phyloP scores from a whole-genome alignment of 1,140 invertebrate genomes.

The Cataglyphis hispanica region DNA sequence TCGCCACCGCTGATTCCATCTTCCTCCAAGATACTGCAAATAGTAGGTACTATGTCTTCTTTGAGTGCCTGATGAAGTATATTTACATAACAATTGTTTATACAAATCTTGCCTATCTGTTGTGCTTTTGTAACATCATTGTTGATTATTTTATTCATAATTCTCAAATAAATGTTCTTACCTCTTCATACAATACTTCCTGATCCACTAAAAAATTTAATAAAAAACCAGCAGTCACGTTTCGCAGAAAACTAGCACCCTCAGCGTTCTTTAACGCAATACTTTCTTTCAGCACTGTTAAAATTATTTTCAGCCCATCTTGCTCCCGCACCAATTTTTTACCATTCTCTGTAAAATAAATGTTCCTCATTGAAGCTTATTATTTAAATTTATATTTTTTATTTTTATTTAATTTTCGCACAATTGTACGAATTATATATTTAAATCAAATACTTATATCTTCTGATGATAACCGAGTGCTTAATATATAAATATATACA shows the following conservation, averaged over 20 bases:
- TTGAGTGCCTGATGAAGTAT: constrained; percentile 87
- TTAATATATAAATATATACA: background rate
- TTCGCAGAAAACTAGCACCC: constrained; percentile 80
- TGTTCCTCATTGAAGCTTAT: constrained; percentile 20
- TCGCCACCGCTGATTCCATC: constrained; percentile 86
- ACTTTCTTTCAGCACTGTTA: constrained; percentile 77
- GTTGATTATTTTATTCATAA: constrained; percentile 18
- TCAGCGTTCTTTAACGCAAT: constrained; percentile 73
- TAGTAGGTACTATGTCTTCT: constrained; percentile 89
- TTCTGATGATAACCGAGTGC: background rate
- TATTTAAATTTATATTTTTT: too few species aligned
- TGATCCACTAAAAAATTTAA: constrained; percentile 93
- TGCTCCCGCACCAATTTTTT: constrained; percentile 88
- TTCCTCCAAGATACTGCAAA: constrained; percentile 86
- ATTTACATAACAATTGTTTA: constrained; percentile 53
- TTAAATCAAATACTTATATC: too few species aligned
- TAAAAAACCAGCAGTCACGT: constrained; percentile 90
- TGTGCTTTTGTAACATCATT: background rate
- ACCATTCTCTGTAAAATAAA: constrained; percentile 79
- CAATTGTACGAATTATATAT: too few species aligned
- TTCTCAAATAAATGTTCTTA: constrained; percentile 34
- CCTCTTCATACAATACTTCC: constrained; percentile 88
- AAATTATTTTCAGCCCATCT: constrained; percentile 87
- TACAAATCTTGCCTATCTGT: constrained; percentile 22
- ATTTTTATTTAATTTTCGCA: too few species aligned